A percentile compares a stretch with the other conserved stretches of the same genome.
Conservation (phyloP, 2,888 invertebrate genomes). For the Sthenelais limicola region DNA sequence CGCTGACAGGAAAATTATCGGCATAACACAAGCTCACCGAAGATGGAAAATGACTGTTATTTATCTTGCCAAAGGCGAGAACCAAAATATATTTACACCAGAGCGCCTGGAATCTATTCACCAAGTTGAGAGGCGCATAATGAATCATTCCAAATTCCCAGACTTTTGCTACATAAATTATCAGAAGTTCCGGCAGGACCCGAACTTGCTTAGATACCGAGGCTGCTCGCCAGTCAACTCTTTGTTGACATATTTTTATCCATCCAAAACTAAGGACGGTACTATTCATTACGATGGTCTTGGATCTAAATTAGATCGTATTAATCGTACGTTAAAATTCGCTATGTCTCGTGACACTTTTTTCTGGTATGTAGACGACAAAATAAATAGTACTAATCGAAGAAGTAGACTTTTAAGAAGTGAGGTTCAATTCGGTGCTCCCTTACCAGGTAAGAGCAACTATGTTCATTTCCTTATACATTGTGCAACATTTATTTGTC, state of each 20-base stretch:
- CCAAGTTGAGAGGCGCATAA: slow-evolving; percentile 60
- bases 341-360: slow-evolving; percentile 64
- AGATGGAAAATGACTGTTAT: slow-evolving; percentile 60
- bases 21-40: slow-evolving; percentile 45
- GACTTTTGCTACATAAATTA: slow-evolving; percentile 63
- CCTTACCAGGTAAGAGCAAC: slow-evolving; percentile 59
- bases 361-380: slow-evolving; percentile 67
- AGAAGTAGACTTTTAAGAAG: slow-evolving; percentile 61
- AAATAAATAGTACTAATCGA: slow-evolving; percentile 58
- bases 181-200: slow-evolving; percentile 39
- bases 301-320: slow-evolving; percentile 58
- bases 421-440: slow-evolving; percentile 66
- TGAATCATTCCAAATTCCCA: slow-evolving; percentile 57
- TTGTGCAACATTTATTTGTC: too few species aligned
- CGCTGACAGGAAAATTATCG: background rate
- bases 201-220: slow-evolving; percentile 49
- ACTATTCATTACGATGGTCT: slow-evolving; percentile 60
- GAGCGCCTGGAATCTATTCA: slow-evolving; percentile 61
- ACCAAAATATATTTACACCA: slow-evolving; percentile 63
- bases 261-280: slow-evolving; percentile 53
- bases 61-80: slow-evolving; percentile 58
- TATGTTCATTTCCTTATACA: background rate
- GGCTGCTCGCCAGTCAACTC: slow-evolving; percentile 67
- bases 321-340: slow-evolving; percentile 61
- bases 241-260: slow-evolving; percentile 65